Evolutionary conservation across 2,113 vertebrate genomes (phyloP), one percentile per base, ranked within the genome.

Genomic region (Paramisgurnus dabryanus): DNA sequence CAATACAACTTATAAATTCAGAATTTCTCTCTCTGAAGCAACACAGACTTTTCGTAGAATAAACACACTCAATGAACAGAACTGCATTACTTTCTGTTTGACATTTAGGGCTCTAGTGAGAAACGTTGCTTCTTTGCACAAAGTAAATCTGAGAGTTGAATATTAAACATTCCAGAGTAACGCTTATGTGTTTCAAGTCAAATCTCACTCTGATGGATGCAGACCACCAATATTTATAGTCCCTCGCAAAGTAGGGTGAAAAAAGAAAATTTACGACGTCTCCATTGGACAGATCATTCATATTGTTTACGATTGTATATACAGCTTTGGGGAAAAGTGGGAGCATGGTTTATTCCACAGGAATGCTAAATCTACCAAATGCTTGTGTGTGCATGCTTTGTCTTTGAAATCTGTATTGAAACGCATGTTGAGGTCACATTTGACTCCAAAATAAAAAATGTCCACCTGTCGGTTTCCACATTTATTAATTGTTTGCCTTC

Each of bases 211-310:
- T n/a, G 68, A 34, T 79, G 66, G 0, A 6, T 70, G 7, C 7
- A 57, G 83, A 85, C 77, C 41, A 69, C 74, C 67, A 22, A 83
- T 88, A 85, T 91, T 91, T 89, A 88, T 82, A 78, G 45, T 72
- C 75, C 84, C 71, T 83, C 76, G 76, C 68, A 53, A 80, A 70
- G 80, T 69, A 79, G 83, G 79, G 76, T 77, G 27, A 34, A 34
- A 34, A 79, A 69, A 1, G 61, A 83, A 81, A 80, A 87, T 89
- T 85, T 86, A 90, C 76, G 82, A 55, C 75, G 18, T 6, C 57
- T 82, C 61, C 43, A 10, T 80, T 63, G 74, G 53, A 49, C 76
- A 78, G 70, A 76, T 64, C 83, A 82, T 80, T 80, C 80, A 84
- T 84, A 49, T 73, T 66, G 73, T 86, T 86, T 86, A 87, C 71